Evolutionary conservation across 2,888 invertebrate species (phyloP).

Genomic region (Mythimna lalbum): DNA sequence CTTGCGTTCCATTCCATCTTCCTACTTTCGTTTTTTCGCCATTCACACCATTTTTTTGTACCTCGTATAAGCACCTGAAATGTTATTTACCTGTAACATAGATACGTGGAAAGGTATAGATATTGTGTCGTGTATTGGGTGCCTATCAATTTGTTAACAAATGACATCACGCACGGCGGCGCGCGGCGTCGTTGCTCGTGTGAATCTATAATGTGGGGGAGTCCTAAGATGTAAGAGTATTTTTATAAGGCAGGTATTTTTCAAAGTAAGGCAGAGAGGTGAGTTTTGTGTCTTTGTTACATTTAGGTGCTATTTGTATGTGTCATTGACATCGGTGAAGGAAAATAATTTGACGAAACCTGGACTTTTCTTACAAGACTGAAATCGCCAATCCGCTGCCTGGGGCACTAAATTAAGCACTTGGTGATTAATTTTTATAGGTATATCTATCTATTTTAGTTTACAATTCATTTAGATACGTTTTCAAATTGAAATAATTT

Average conservation of each 20-base stretch:
- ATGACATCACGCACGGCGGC: constrained; percentile 58
- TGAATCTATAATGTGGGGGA: constrained; percentile 57
- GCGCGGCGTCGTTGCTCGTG: constrained; percentile 39
- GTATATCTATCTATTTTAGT: no score
- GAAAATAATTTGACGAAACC: no score
- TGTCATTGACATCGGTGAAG: background rate
- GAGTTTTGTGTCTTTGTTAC: constrained; percentile 17
- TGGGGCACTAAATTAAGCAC: no score
- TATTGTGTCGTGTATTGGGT: constrained; percentile 47
- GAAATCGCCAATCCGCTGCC: no score
- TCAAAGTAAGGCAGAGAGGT: constrained; percentile 6
- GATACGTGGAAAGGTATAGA: constrained; percentile 37
- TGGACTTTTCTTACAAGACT: background rate
- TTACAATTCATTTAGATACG: no score
- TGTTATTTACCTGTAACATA: constrained; percentile 37
- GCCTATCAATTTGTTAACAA: constrained; percentile 60
- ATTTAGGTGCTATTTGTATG: background rate
- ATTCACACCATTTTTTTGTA: constrained; percentile 12
- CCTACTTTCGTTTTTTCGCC: constrained; percentile 11
- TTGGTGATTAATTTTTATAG: no score
- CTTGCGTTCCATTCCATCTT: background rate
- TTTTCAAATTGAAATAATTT: no score
- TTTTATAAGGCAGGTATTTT: constrained; percentile 35
- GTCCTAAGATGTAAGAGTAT: constrained; percentile 37
- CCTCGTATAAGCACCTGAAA: constrained; percentile 10